These are phyloP conservation scores for Bothrops jararaca DNA, from an alignment of 2,113 vertebrate species.

Conservation along the genomic window DNA sequence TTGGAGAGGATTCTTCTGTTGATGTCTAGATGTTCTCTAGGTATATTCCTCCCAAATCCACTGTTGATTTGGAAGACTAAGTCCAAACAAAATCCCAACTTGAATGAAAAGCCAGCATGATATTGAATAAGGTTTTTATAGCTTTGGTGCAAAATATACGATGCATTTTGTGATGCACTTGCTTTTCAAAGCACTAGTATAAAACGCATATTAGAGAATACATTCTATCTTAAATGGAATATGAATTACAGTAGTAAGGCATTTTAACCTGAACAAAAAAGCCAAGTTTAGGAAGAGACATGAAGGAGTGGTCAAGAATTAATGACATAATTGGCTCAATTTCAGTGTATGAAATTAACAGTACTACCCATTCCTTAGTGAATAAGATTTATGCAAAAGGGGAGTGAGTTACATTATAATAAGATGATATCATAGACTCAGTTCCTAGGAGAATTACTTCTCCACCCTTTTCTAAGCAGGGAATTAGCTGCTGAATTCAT, in stretches of 20 bases:
- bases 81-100: neutral
- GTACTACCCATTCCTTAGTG: neutral
- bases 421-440: slow-evolving; percentile 2
- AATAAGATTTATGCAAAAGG: neutral
- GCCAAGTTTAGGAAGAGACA: neutral
- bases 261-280: neutral
- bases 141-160: neutral
- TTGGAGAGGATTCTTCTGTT: neutral
- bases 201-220: neutral
- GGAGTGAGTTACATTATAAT: neutral
- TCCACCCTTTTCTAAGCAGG: slow-evolving; percentile 9
- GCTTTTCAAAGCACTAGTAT: neutral
- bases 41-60: neutral
- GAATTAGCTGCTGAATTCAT: neutral
- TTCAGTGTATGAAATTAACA: neutral
- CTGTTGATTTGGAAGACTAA: neutral
- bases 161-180: neutral
- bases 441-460: neutral
- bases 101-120: neutral
- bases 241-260: neutral
- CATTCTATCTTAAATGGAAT: neutral
- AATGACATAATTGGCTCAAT: neutral
- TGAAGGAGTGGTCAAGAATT: neutral
- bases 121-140: neutral
- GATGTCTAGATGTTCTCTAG: neutral